A percentile compares a stretch with the other conserved stretches of the same genome.
Evolutionary conservation across 2,888 invertebrate genomes (phyloP).

Genomic region (Orchestes rusci): DNA sequence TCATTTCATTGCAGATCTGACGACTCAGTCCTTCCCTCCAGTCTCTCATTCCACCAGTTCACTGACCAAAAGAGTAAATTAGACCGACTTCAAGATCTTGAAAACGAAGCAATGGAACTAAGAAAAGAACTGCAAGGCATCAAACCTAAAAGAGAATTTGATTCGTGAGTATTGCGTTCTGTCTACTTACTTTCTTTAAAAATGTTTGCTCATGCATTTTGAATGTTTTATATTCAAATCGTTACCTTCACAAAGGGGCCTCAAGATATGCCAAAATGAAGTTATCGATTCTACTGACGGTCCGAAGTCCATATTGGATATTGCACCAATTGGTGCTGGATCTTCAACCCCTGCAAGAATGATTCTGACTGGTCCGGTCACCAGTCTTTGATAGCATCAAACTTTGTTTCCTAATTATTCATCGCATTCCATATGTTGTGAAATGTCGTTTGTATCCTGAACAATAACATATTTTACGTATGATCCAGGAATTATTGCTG

Average conservation of each 20-base stretch:
- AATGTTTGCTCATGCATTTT: not conserved
- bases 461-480: too few relatives aligned
- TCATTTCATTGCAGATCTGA: slow-evolving; percentile 26
- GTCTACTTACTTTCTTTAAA: not conserved
- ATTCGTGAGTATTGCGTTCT: slow-evolving; percentile 1
- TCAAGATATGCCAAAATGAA: too few relatives aligned
- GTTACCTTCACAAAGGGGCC: too few relatives aligned
- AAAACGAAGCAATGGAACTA: slow-evolving; percentile 47
- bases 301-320: slow-evolving; percentile 31
- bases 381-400: slow-evolving; percentile 45
- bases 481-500: too few relatives aligned
- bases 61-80: slow-evolving; percentile 25
- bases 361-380: slow-evolving; percentile 55
- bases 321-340: too few relatives aligned
- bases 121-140: slow-evolving; percentile 53
- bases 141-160: slow-evolving; percentile 48
- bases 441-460: not conserved
- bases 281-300: slow-evolving; percentile 37
- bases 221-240: too few relatives aligned
- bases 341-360: slow-evolving; percentile 35
- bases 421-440: slow-evolving; percentile 2
- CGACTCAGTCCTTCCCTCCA: slow-evolving; percentile 11
- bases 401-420: too few relatives aligned
- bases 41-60: slow-evolving; percentile 3
- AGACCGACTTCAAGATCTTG: slow-evolving; percentile 43